These are phyloP conservation scores for Chelonus insularis DNA, from an alignment of 1,140 invertebrate species.

Conservation along the genomic window DNA sequence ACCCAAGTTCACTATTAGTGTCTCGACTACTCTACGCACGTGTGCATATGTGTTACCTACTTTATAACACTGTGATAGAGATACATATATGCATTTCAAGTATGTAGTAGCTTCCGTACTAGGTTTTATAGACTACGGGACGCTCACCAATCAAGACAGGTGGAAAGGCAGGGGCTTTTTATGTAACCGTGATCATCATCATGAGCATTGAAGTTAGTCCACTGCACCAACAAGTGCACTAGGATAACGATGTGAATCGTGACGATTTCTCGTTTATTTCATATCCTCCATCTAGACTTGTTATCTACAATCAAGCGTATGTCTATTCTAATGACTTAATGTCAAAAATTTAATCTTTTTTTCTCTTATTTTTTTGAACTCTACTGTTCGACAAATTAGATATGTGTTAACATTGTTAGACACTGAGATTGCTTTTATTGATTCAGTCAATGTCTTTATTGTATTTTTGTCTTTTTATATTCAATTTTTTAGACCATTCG, in stretches of 20 bases:
- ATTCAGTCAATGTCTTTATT: too few relatives aligned
- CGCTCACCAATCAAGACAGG: background rate
- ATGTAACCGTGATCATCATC: too few relatives aligned
- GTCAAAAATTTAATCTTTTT: too few relatives aligned
- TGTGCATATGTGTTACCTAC: background rate
- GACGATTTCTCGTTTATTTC: slow-evolving; percentile 32
- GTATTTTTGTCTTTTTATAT: too few relatives aligned
- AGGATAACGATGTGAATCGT: slow-evolving; percentile 33
- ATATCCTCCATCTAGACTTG: background rate
- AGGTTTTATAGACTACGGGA: background rate
- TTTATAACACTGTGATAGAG: background rate
- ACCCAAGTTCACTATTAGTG: background rate
- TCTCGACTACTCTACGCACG: background rate
- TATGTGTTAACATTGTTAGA: too few relatives aligned
- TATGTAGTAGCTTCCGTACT: background rate
- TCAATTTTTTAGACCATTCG: too few relatives aligned
- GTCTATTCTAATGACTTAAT: too few relatives aligned
- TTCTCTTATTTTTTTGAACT: too few relatives aligned
- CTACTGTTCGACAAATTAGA: too few relatives aligned
- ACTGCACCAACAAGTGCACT: background rate
- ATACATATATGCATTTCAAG: background rate
- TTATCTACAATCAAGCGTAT: background rate
- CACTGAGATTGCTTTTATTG: too few relatives aligned
- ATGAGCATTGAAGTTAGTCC: too few relatives aligned
- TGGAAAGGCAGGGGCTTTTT: too few relatives aligned